Conservation (phyloP, 2,797 vertebrate species). For the Halcyon smyrnensis region DNA sequence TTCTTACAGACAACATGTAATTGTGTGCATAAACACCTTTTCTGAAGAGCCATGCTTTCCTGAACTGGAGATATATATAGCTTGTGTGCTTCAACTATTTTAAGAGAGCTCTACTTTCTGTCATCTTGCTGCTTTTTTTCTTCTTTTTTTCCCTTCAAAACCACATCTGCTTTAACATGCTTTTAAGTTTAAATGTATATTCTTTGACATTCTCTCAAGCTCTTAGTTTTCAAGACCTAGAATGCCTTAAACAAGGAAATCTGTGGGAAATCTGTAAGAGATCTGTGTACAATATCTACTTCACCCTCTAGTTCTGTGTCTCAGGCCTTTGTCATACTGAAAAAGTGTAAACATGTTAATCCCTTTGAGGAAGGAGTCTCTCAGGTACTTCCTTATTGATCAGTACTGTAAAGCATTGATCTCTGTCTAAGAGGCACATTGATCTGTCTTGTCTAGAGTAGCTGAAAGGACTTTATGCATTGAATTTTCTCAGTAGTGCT, state of each 20-base stretch:
- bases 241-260: neutral
- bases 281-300: neutral
- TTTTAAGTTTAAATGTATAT: neutral
- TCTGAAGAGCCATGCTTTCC: neutral
- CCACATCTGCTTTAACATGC: neutral
- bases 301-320: neutral
- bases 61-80: neutral
- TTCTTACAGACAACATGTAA: neutral
- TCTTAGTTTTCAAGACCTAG: neutral
- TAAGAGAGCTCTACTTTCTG: neutral
- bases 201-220: neutral
- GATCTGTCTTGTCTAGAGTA: conserved; percentile 5
- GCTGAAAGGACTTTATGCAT: neutral
- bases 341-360: neutral
- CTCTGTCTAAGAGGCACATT: neutral
- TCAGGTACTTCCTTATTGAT: neutral
- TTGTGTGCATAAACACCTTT: neutral
- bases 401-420: neutral
- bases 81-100: neutral
- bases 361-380: neutral
- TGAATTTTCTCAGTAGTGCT: conserved; percentile 11
- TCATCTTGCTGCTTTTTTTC: neutral
- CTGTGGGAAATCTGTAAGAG: neutral
- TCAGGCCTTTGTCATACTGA: neutral
- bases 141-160: neutral